Conservation (phyloP, 1,140 invertebrate genomes). For the Pogonognathellus flavescens region DNA sequence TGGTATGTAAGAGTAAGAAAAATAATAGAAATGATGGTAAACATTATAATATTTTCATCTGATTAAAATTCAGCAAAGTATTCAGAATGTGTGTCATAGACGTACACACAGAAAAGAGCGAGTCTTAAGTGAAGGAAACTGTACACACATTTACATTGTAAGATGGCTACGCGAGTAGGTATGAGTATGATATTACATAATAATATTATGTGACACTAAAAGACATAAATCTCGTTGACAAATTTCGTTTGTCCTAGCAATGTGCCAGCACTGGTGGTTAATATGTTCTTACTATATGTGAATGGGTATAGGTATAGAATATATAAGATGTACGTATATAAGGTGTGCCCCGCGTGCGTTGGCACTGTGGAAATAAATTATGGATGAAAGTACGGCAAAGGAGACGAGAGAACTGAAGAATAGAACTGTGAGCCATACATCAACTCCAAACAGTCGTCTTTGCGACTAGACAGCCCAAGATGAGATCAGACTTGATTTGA, state of each 20-base stretch:
- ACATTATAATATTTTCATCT: no score
- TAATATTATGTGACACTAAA: constrained; percentile 6
- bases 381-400: constrained; percentile 12
- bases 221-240: constrained; percentile 51
- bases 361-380: constrained; percentile 30
- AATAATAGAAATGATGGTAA: no score
- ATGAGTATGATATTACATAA: constrained; percentile 11
- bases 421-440: constrained; percentile 14
- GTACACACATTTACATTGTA: background rate
- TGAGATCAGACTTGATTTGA: constrained; percentile 32
- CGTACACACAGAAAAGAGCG: background rate
- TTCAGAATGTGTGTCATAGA: background rate
- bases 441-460: constrained; percentile 4
- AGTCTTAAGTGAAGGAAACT: background rate
- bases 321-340: background rate
- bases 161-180: no score
- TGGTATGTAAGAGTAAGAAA: no score
- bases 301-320: background rate
- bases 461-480: constrained; percentile 17
- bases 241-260: constrained; percentile 14
- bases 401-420: background rate
- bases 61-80: background rate
- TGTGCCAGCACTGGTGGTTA: background rate
- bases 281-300: background rate
- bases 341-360: background rate